Conservation (phyloP, 2,797 vertebrate genomes). For the Gadopsis bispinosus region DNA sequence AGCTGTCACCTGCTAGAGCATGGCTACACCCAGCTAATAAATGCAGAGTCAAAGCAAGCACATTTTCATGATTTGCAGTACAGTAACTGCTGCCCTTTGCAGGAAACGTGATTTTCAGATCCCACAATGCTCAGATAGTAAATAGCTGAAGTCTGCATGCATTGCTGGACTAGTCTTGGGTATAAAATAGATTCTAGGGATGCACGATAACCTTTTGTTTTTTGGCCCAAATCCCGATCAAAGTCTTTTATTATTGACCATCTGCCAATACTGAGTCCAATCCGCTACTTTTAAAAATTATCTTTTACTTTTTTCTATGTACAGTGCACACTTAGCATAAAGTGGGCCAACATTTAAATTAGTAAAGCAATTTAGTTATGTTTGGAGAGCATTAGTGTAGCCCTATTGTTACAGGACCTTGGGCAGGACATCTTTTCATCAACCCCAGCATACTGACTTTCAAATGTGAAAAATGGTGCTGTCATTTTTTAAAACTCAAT, state of each 20-base stretch:
- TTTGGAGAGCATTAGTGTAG: neutral
- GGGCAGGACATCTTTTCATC: neutral
- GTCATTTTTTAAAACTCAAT: neutral
- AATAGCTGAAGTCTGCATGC: conserved; percentile 38
- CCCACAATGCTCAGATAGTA: conserved; percentile 44
- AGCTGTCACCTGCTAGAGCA: conserved; percentile 75
- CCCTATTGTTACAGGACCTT: neutral
- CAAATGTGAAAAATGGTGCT: conserved; percentile 9
- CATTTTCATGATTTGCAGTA: conserved; percentile 64
- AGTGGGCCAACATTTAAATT: neutral
- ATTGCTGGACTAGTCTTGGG: conserved; percentile 20
- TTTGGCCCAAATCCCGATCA: conserved; percentile 13
- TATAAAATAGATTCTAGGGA: conserved; percentile 45
- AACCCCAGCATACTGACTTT: neutral
- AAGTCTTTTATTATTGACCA: conserved; percentile 14
- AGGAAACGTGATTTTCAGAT: conserved; percentile 64
- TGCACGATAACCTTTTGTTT: conserved; percentile 18
- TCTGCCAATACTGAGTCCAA: conserved; percentile 21
- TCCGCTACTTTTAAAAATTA: conserved; percentile 4
- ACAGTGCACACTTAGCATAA: conserved; percentile 3
- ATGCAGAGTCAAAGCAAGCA: conserved; percentile 68
- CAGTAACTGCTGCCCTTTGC: conserved; percentile 64
- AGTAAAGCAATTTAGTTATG: neutral
- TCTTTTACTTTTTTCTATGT: neutral
- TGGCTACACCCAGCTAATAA: conserved; percentile 68